phyloP scores from a whole-genome alignment of 2,113 vertebrate species.

The Oryctolagus cuniculus region DNA sequence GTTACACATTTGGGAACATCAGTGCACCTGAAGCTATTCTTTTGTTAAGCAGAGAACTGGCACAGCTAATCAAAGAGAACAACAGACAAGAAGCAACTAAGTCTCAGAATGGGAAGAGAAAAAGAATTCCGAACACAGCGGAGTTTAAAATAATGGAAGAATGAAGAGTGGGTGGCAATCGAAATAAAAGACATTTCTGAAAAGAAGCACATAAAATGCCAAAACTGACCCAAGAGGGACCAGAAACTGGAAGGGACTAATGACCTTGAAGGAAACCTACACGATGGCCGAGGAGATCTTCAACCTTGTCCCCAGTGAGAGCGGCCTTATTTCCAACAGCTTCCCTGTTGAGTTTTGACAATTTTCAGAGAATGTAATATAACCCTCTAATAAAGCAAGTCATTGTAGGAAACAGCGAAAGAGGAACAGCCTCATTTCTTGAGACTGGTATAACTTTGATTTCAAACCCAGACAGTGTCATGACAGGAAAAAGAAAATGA shows the following conservation, averaged over 20 bases:
- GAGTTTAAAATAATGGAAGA: conserved; percentile 14
- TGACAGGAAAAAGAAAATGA: neutral
- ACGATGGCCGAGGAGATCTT: neutral
- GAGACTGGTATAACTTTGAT: neutral
- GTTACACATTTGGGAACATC: neutral
- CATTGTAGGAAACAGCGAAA: neutral
- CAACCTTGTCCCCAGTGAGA: neutral
- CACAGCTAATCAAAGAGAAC: neutral
- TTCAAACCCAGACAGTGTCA: neutral
- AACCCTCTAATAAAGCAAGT: conserved; percentile 1
- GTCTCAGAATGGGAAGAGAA: neutral
- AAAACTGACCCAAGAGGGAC: neutral
- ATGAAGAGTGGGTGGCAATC: neutral
- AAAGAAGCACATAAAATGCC: neutral
- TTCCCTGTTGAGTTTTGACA: neutral
- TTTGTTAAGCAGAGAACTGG: neutral
- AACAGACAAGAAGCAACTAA: neutral
- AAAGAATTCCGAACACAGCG: neutral
- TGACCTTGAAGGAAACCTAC: neutral
- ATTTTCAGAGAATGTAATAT: conserved; percentile 4
- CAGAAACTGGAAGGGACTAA: conserved; percentile 27
- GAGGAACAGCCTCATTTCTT: neutral
- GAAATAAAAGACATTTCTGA: neutral
- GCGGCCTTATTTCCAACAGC: neutral
- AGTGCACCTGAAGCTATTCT: neutral